A percentile compares a stretch with the other conserved stretches of the same genome.
Evolutionary conservation across 2,888 invertebrate species (phyloP).

Genomic region (Stomorhina lunata): DNA sequence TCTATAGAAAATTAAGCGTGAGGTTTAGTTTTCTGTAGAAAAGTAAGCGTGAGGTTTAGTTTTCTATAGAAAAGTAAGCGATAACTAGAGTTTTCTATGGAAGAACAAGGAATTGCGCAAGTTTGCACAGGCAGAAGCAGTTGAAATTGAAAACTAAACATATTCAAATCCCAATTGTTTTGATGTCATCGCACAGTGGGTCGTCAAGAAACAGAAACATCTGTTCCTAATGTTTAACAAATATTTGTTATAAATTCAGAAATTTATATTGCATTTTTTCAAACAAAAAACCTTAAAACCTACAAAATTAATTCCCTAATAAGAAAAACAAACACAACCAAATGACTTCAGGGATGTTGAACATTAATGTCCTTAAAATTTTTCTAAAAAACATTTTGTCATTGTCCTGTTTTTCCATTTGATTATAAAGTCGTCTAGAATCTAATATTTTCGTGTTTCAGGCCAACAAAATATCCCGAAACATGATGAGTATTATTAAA

Average conservation of each 20-base stretch:
- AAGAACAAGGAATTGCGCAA: too few relatives aligned
- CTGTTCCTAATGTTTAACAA: conserved; percentile 34
- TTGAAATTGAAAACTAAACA: too few relatives aligned
- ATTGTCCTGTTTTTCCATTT: conserved; percentile 7
- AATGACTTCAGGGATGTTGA: conserved; percentile 14
- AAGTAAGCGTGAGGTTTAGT: too few relatives aligned
- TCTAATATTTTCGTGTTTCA: neutral
- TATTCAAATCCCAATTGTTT: too few relatives aligned
- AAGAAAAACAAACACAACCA: conserved; percentile 30
- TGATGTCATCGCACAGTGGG: too few relatives aligned
- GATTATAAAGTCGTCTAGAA: conserved; percentile 19
- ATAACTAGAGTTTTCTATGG: too few relatives aligned
- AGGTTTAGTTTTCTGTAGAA: too few relatives aligned
- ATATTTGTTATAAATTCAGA: too few relatives aligned
- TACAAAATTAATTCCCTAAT: conserved; percentile 9
- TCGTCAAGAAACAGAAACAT: conserved; percentile 3
- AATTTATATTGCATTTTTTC: conserved; percentile 3
- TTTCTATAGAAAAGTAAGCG: too few relatives aligned
- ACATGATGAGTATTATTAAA: conserved; percentile 58
- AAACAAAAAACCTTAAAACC: neutral
- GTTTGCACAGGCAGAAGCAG: too few relatives aligned
- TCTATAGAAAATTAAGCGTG: too few relatives aligned
- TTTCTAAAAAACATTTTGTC: conserved; percentile 21
- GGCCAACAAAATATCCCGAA: conserved; percentile 4
- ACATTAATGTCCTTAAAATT: neutral